Conservation (phyloP, 2,888 invertebrate species). For the Tenthredo mesomela region DNA sequence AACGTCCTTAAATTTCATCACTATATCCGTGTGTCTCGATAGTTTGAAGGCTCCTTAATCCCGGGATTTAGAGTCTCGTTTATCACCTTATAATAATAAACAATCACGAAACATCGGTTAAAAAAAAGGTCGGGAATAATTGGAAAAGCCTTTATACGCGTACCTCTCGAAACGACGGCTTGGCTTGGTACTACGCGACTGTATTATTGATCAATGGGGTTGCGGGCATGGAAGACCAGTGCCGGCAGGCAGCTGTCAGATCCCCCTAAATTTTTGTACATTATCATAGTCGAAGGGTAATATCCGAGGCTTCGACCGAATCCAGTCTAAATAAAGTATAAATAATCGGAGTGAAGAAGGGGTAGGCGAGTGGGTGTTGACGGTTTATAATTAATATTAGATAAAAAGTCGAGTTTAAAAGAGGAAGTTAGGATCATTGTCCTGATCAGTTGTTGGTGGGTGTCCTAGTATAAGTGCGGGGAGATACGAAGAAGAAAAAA, state of each 20-base stretch:
- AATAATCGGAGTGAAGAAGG: background rate
- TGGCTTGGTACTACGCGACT: slow-evolving; percentile 55
- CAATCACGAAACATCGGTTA: background rate
- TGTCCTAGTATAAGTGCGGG: background rate
- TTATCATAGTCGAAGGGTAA: slow-evolving; percentile 62
- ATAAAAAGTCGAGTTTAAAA: background rate
- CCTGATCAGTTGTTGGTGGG: slow-evolving; percentile 19
- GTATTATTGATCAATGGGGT: slow-evolving; percentile 76
- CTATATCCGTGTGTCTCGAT: background rate
- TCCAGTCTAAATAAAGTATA: background rate
- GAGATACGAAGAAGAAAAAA: background rate
- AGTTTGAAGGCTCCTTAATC: background rate
- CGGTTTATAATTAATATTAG: background rate
- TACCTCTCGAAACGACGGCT: slow-evolving; percentile 40
- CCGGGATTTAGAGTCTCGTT: background rate
- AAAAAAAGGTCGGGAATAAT: background rate
- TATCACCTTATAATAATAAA: background rate
- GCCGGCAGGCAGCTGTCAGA: slow-evolving; percentile 75
- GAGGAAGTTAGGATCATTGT: background rate
- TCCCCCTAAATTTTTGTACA: slow-evolving; percentile 70
- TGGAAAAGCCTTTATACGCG: background rate
- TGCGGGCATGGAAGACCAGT: slow-evolving; percentile 71
- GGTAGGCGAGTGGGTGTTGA: background rate
- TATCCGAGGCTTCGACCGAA: slow-evolving; percentile 21
- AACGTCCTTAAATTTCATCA: background rate